Conservation (phyloP, 2,888 invertebrate genomes). For the Odontocerum albicorne region DNA sequence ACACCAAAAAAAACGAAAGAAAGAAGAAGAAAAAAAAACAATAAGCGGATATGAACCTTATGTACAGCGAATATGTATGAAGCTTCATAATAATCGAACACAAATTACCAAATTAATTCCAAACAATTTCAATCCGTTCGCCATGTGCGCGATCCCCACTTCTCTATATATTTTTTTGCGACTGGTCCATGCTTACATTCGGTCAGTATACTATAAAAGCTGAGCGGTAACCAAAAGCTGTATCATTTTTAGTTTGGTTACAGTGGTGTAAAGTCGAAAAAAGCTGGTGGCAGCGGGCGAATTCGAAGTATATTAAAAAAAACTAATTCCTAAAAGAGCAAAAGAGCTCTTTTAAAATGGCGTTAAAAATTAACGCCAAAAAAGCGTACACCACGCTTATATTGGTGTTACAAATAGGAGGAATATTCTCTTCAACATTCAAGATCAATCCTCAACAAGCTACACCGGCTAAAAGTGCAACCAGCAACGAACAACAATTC, state of each 20-base stretch:
- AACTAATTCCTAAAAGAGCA: too few relatives aligned
- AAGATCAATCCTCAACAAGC: conserved; percentile 5
- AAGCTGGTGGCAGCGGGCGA: neutral
- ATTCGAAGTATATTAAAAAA: too few relatives aligned
- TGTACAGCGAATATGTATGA: too few relatives aligned
- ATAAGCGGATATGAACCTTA: too few relatives aligned
- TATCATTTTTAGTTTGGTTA: conserved; percentile 25
- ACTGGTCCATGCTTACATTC: conserved; percentile 1
- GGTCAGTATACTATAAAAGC: conserved; percentile 25
- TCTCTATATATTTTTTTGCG: neutral
- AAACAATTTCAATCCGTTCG: too few relatives aligned
- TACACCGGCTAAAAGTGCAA: neutral
- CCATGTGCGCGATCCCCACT: neutral
- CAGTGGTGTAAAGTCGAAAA: conserved; percentile 8
- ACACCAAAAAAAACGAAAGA: too few relatives aligned
- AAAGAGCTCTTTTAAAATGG: conserved; percentile 9
- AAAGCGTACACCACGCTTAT: conserved; percentile 17
- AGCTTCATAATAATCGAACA: too few relatives aligned
- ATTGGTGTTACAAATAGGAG: conserved; percentile 24
- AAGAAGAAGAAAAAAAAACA: too few relatives aligned
- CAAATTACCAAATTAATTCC: too few relatives aligned
- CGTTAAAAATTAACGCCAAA: conserved; percentile 15
- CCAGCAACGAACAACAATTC: neutral
- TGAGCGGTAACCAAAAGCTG: conserved; percentile 6
- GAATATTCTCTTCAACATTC: conserved; percentile 17